phyloP scores from a whole-genome alignment of 2,888 invertebrate species.

The Limulus polyphemus region DNA sequence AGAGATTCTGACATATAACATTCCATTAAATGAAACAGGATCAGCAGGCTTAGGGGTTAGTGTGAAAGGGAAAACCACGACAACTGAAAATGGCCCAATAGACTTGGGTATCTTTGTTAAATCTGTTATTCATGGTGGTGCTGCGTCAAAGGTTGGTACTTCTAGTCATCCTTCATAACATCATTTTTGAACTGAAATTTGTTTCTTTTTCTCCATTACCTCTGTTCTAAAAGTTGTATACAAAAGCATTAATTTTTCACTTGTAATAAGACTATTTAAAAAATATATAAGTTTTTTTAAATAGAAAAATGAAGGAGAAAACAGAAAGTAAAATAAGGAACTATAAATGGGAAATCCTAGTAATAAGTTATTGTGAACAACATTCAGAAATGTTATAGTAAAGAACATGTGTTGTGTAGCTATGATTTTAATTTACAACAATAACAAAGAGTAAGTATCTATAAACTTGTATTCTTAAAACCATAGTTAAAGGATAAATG shows the following conservation, averaged over 20 bases:
- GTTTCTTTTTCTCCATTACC: neutral
- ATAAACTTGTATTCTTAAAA: too few relatives aligned
- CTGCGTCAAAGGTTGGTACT: conserved; percentile 49
- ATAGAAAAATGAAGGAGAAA: too few relatives aligned
- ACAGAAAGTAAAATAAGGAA: too few relatives aligned
- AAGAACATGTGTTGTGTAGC: too few relatives aligned
- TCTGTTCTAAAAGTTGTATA: neutral
- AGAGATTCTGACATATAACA: conserved; percentile 76
- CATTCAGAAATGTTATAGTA: too few relatives aligned
- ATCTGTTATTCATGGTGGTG: conserved; percentile 87
- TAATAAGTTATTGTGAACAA: too few relatives aligned
- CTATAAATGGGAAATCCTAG: too few relatives aligned
- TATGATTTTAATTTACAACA: too few relatives aligned
- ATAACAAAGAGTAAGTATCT: too few relatives aligned
- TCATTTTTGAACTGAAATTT: neutral
- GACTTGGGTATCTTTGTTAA: conserved; percentile 96
- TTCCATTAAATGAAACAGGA: conserved; percentile 92
- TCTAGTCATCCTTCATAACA: too few relatives aligned
- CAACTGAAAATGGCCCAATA: conserved; percentile 37
- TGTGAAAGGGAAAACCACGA: conserved; percentile 84
- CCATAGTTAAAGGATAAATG: too few relatives aligned
- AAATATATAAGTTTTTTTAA: neutral
- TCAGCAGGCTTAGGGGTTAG: conserved; percentile 93
- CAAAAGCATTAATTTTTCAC: neutral
- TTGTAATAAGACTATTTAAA: neutral